phyloP scores from a whole-genome alignment of 2,113 vertebrate genomes.

The Nycticorax nycticorax region DNA sequence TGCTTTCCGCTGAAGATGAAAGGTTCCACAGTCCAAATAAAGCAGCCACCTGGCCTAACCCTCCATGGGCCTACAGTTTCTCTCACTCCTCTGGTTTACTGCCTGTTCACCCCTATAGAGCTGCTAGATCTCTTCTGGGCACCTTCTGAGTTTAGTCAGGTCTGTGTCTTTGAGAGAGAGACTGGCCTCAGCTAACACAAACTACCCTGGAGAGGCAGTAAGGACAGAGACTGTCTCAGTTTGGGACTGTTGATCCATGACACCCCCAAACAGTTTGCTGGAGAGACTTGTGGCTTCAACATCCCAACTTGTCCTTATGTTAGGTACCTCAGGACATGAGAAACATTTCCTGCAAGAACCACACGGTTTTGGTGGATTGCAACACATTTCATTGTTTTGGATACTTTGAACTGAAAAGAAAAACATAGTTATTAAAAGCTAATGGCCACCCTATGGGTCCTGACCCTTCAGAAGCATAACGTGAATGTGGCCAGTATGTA shows the following conservation, averaged over 20 bases:
- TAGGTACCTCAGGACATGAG: not conserved
- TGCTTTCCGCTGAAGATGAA: not conserved
- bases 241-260: not conserved
- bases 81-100: not conserved
- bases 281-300: not conserved
- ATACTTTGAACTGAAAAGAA: not conserved
- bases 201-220: not conserved
- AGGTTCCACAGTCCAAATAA: not conserved
- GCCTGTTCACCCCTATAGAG: not conserved
- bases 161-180: not conserved
- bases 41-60: not conserved
- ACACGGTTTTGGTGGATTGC: not conserved
- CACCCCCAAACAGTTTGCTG: not conserved
- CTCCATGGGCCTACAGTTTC: not conserved
- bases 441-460: no score
- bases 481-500: accelerated
- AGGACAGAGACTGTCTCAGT: accelerated
- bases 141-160: not conserved
- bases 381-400: not conserved
- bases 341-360: not conserved
- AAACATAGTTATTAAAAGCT: not conserved
- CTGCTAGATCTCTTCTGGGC: not conserved
- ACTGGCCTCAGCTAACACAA: not conserved
- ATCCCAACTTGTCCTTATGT: accelerated
- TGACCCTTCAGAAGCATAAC: not conserved